Percentiles rank a stretch among this genome's conserved stretches.
phyloP scores from a whole-genome alignment of 2,797 vertebrate genomes.

The Petrocephalus sullivani region DNA sequence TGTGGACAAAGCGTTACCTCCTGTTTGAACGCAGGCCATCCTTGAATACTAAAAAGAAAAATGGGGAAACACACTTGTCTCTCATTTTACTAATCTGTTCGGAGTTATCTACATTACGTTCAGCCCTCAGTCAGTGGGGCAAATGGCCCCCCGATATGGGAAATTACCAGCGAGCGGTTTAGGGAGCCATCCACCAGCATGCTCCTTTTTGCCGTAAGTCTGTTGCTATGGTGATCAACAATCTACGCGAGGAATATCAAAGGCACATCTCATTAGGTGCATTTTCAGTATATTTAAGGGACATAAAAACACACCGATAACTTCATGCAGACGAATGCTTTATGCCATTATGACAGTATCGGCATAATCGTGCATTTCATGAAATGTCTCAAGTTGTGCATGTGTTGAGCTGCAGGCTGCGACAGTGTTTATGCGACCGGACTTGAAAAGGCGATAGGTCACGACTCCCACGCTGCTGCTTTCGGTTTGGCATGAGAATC shows the following conservation, averaged over 20 bases:
- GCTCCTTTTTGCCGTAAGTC: constrained; percentile 22
- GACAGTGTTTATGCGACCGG: neutral
- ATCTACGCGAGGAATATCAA: neutral
- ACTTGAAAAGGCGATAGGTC: neutral
- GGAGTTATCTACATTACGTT: constrained; percentile 38
- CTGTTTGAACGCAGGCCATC: constrained; percentile 32
- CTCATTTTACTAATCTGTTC: constrained; percentile 53
- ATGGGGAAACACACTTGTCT: constrained; percentile 39
- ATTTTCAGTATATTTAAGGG: neutral
- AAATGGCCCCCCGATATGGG: constrained; percentile 24
- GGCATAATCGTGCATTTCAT: neutral
- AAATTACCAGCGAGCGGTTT: constrained; percentile 32
- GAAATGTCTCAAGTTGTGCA: neutral
- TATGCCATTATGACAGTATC: neutral
- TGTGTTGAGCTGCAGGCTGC: neutral
- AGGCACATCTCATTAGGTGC: neutral
- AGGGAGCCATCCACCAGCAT: constrained; percentile 28
- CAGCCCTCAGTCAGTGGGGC: constrained; percentile 18
- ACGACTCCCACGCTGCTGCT: neutral
- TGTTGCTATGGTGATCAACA: neutral
- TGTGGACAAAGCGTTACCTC: constrained; percentile 52
- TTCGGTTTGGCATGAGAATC: neutral
- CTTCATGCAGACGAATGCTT: neutral
- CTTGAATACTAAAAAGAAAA: constrained; percentile 39
- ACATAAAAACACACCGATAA: neutral